phyloP scores from a whole-genome alignment of 1,140 invertebrate genomes.

The Bombus impatiens region DNA sequence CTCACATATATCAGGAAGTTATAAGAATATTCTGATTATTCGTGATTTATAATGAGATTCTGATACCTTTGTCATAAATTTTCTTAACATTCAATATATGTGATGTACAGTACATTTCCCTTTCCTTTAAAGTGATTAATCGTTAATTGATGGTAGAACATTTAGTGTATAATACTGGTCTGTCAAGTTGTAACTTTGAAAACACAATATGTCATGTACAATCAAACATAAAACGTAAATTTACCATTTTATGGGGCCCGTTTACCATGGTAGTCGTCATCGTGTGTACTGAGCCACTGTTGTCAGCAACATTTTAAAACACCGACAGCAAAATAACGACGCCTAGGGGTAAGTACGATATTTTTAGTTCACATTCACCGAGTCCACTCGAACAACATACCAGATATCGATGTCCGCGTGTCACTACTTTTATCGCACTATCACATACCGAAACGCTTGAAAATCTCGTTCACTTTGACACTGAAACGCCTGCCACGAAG shows the following conservation, averaged over 20 bases:
- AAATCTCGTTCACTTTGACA: not conserved
- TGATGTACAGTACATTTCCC: too few relatives aligned
- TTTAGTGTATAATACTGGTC: too few relatives aligned
- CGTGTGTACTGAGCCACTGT: constrained; percentile 10
- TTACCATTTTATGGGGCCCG: constrained; percentile 59
- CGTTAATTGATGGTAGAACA: too few relatives aligned
- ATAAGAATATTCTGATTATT: too few relatives aligned
- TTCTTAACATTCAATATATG: too few relatives aligned
- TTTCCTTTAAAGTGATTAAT: too few relatives aligned
- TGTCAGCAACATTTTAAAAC: constrained; percentile 38
- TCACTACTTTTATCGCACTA: constrained; percentile 35
- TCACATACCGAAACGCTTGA: not conserved
- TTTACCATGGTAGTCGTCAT: constrained; percentile 48
- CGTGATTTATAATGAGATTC: too few relatives aligned
- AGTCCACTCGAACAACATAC: not conserved
- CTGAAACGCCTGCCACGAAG: not conserved
- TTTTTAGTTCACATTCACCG: constrained; percentile 21
- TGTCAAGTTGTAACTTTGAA: not conserved
- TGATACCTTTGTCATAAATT: too few relatives aligned
- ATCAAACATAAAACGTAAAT: not conserved
- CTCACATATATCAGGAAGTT: too few relatives aligned
- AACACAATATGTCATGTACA: not conserved
- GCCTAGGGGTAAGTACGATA: not conserved
- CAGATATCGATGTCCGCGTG: constrained; percentile 3
- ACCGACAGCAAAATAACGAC: constrained; percentile 5